phyloP scores from a whole-genome alignment of 2,113 vertebrate species.

The Lagopus leucura region DNA sequence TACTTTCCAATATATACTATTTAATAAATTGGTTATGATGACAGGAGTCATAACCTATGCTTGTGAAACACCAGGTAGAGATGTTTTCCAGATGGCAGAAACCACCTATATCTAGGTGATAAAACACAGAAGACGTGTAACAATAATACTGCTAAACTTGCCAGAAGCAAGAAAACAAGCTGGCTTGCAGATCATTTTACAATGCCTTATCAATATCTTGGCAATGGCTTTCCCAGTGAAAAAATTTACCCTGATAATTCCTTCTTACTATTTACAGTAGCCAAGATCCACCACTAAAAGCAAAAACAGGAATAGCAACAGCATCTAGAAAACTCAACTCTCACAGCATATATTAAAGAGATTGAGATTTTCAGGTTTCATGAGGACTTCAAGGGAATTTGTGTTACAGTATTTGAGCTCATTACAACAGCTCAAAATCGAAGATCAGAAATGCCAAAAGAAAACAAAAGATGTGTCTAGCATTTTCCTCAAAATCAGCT shows the following conservation, averaged over 20 bases:
- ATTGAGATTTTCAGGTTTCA: constrained; percentile 54
- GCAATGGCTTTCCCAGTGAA: neutral
- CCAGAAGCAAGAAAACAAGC: neutral
- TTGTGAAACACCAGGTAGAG: neutral
- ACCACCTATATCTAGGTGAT: neutral
- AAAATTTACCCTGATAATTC: neutral
- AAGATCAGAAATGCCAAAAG: constrained; percentile 65
- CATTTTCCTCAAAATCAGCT: constrained; percentile 45
- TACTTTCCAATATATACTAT: neutral
- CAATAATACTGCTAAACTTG: neutral
- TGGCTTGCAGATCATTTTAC: neutral
- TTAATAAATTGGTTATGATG: neutral
- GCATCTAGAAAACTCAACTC: constrained; percentile 38
- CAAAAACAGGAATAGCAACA: neutral
- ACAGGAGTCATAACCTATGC: neutral
- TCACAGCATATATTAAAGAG: constrained; percentile 62
- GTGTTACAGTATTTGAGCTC: constrained; percentile 39
- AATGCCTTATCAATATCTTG: neutral
- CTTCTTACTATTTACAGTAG: neutral
- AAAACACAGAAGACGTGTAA: neutral
- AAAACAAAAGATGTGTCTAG: constrained; percentile 62
- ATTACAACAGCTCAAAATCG: constrained; percentile 58
- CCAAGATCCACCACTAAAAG: neutral
- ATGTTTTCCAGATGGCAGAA: neutral
- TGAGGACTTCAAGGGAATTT: constrained; percentile 62